Base-by-base conservation (phyloP, 2,113 vertebrate genomes). In the Syrrhaptes paradoxus region DNA sequence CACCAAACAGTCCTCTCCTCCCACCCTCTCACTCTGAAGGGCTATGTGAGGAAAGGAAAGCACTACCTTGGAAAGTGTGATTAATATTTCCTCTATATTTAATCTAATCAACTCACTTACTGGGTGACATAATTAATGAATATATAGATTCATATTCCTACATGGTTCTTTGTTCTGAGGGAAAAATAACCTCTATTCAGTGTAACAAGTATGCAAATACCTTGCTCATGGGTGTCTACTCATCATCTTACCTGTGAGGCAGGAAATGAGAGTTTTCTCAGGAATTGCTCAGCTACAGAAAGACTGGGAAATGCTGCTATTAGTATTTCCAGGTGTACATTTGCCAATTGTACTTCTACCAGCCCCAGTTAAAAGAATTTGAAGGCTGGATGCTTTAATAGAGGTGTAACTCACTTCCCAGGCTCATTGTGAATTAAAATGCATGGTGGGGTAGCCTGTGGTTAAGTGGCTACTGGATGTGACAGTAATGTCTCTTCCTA, bases 31-130 rank as follows among this genome's bases (percentile, higher is more conserved):
- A 3, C 36, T 75, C 81, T 52, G 31, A 82, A 75, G n/a, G 17
- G 15, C 43, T 92, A 0, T 26, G 5, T 20, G 57, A 74, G 74
- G 59, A 84, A 71, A 75, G 16, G 21, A 12, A 87, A 72, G 14
- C 3, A 0, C 57, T 87, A 57, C 65, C 77, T 89, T 52, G 21
- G 49, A 89, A 81, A 67, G 17, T 1, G 1, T 85, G 48, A 85
- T 95, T 94, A 87, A 72, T 85, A 85, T 85, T 85, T 87, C 82
- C 70, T 38, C 57, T 75, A 3, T 67, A 26, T 75, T 91, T 82
- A 91, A 68, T 85, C 54, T 65, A 25, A 25, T 85, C 61, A 72
- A 20, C 28, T 87, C 36, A n/a, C 21, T 81, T 20, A 22, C 26
- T 20, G 28, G 4, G 3, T 96, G 58, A 76, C 48, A 75, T 67